Percentiles rank a stretch among this genome's conserved stretches.
These are phyloP conservation scores for Amniataba percoides DNA, from an alignment of 2,797 vertebrate genomes.

Conservation along the genomic window DNA sequence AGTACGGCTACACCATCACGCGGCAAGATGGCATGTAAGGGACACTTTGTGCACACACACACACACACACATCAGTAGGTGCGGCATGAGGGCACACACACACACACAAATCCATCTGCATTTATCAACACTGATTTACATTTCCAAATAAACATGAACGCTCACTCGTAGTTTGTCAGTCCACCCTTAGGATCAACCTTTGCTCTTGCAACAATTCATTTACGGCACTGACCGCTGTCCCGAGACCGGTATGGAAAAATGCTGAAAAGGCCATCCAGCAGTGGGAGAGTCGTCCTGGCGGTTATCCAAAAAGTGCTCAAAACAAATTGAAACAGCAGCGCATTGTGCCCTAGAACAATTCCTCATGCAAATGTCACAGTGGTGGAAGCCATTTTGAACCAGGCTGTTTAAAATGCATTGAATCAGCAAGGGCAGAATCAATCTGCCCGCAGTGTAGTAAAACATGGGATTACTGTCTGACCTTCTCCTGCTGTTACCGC, in stretches of 20 bases:
- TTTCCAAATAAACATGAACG: constrained; percentile 40
- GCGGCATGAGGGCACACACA: neutral
- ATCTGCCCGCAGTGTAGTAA: constrained; percentile 79
- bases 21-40: constrained; percentile 98
- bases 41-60: constrained; percentile 18
- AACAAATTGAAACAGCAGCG: constrained; percentile 68
- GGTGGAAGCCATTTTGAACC: constrained; percentile 77
- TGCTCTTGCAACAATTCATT: constrained; percentile 21
- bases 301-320: constrained; percentile 52
- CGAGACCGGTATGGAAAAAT: constrained; percentile 23
- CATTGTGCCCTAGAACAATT: constrained; percentile 74
- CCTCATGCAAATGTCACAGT: constrained; percentile 80
- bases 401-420: constrained; percentile 85
- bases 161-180: neutral
- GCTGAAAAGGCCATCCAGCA: constrained; percentile 32
- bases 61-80: constrained; percentile 8
- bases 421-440: constrained; percentile 81
- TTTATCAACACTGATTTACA: constrained; percentile 35
- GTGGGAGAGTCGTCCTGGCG: constrained; percentile 52
- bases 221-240: constrained; percentile 9
- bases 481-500: constrained; percentile 77
- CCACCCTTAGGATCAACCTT: constrained; percentile 30
- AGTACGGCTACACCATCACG: constrained; percentile 95
- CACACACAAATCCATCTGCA: neutral
- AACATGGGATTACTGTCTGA: constrained; percentile 82